Base-by-base conservation (phyloP, 2,113 vertebrate species). In the Eublepharis macularius region DNA sequence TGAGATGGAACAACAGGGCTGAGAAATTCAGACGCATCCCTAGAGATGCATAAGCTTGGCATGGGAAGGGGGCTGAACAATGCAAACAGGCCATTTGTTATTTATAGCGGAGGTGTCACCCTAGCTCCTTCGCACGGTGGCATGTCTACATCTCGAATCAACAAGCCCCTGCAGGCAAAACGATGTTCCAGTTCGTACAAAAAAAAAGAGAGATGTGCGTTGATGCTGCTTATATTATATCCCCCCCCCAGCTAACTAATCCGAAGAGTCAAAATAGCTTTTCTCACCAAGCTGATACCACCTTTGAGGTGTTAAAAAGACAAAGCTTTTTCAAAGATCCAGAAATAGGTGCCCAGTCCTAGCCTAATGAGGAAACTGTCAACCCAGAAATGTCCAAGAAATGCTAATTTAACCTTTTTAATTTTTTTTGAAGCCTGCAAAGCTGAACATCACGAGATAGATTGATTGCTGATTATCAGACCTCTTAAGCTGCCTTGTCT, bases 351-450 rank as follows among this genome's bases (percentile, higher is more conserved):
- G 39, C n/a, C 21, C 36, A 0, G 0, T n/a, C n/a, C 17, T 83
- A 11, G n/a, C n/a, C n/a, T n/a, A 92, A 80, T 66, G 47, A 73
- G 57, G 66, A 85, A 93, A 89, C 92, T 90, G 88, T 90, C 90
- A 24, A 16, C 41, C 29, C 45, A 89, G 73, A 94, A 90, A 32
- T 82, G n/a, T 80, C 89, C 92, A 83, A 4, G 34, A 84, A 92
- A 93, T 82, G 80, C 90, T 87, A 76, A 89, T 51, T 83, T 74
- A 86, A 85, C 91, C 93, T 92, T 93, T 91, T 34, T 1, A 80
- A 81, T 77, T n/a, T n/a, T 51, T 54, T 19, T 54, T 54, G 19
- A 54, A 54, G 17, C n/a, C n/a, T n/a, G n/a, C 14, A 54, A 54
- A 60, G 21, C 26, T 6, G 19, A 60, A 21, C 21, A 60, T 24